Evolutionary conservation across 2,888 invertebrate genomes (phyloP), one percentile per base, ranked within the genome.

Genomic region (Leucoma salicis): DNA sequence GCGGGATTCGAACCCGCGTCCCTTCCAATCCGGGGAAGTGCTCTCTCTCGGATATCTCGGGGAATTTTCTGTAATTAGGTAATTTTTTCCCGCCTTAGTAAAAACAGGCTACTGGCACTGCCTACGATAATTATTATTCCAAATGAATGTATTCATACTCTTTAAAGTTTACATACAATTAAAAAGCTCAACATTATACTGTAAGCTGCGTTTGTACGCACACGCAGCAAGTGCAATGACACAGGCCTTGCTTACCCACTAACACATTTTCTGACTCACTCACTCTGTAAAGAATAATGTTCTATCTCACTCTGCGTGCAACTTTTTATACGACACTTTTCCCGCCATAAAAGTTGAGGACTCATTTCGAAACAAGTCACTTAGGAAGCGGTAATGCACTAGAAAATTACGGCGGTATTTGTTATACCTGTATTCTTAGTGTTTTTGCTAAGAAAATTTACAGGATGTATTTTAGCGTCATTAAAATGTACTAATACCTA

Each of bases 291-390:
- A 8, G 6, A 21, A 4, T 14, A 29, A 34, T 70, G 51, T 14
- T 42, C 53, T 46, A 33, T 82, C 78, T 60, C 67, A 33, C 31
- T 79, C 66, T 46, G 25, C 70, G 46, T 57, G 57, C 69, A 61
- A 62, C 64, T 78, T 81, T 79, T 79, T 78, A 69, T 65, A 52
- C 56, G 68, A 72, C 72, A 78, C 73, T 82, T 83, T 81, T 82
- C 79, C 70, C 72, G 73, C 74, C 73, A 71, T 79, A 78, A 77
- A 76, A 68, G 68, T 64, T 62, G 60, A 62, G 61, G 70, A 74
- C 77, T 69, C 64, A 73, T 76, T 78, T 76, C 66, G 67, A 72
- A 78, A 80, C 57, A 55, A 47, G 46, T 45, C 24, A 42, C 45
- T 53, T 55, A 51, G 57, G 57, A 57, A 53, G 49, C 49, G 61